Evolutionary conservation across 2,888 invertebrate genomes (phyloP), one percentile per base, ranked within the genome.

Genomic region (Caprella mutica): DNA sequence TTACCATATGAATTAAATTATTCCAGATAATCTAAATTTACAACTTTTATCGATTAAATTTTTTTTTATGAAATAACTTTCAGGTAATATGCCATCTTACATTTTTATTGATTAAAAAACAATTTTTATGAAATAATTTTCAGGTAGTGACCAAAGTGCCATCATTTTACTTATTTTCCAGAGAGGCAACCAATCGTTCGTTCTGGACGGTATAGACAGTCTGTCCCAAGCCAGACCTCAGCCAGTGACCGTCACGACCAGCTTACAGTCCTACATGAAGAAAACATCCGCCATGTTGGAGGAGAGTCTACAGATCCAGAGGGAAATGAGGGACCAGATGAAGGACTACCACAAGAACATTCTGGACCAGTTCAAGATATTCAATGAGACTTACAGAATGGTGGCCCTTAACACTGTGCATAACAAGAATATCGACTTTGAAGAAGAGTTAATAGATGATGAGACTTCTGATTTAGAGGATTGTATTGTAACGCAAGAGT

Each of bases 321-420:
- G 48, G 8, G 30, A 48, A 23, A 48, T 48, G 30, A 27, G 17
- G 17, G 48, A 48, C 1, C 29, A 48, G 21, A 48, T 48, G 48
- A n/a, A 30, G 5, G 48, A 48, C 30, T 48, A 48, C n/a, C 48
- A 48, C 17, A 30, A 27, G n/a, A 48, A 48, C 19, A 48, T 48
- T 17, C 19, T 48, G 14, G 48, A 48, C 19, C 48, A 48, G 48
- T 30, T 48, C 17, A 27, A 30, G 17, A 29, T 8, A 8, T 48
- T 48, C 30, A 48, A 48, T 48, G 48, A 48, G 5, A 48, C 48
- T 6, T 48, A 48, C 19, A 27, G 48, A 26, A 48, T 48, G 48
- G 48, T 48, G 30, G 48, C 48, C 19, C 5, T 48, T 19, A n/a
- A 48, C 29, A 30, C 48, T 8, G 30, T 30, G 1, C 29, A 44